A percentile compares a stretch with the other conserved stretches of the same genome.
phyloP scores from a whole-genome alignment of 1,140 invertebrate genomes.

The Thalassaphorura encarpata region DNA sequence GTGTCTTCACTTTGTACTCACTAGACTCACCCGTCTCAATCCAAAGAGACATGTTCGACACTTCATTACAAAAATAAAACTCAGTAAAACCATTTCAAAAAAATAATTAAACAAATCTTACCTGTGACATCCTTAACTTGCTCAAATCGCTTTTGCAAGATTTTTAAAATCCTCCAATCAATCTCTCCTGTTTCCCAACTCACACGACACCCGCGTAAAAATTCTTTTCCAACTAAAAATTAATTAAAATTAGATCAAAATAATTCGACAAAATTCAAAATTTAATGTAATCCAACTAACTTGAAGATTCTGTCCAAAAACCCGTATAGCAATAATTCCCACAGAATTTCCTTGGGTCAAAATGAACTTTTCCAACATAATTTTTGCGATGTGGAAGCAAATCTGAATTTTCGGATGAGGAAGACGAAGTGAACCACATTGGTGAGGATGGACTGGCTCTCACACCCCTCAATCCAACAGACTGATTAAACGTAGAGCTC shows the following conservation, averaged over 20 bases:
- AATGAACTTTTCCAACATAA: constrained; percentile 48
- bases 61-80: constrained; percentile 4
- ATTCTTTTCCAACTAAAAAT: constrained; percentile 24
- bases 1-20: constrained; percentile 57
- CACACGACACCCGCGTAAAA: constrained; percentile 13
- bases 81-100: neutral
- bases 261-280: neutral
- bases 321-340: constrained; percentile 65
- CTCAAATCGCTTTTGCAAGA: constrained; percentile 26
- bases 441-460: constrained; percentile 9
- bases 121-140: constrained; percentile 22
- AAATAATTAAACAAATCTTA: constrained; percentile 9
- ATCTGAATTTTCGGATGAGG: constrained; percentile 17
- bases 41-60: constrained; percentile 59
- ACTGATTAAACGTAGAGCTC: constrained; percentile 31
- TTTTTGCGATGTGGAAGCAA: constrained; percentile 34
- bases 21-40: constrained; percentile 63
- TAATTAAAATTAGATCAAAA: constrained; percentile 7
- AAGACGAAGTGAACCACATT: constrained; percentile 26
- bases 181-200: constrained; percentile 26
- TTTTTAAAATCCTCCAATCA: constrained; percentile 21
- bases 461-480: constrained; percentile 12
- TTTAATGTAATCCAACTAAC: constrained; percentile 39
- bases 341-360: constrained; percentile 61
- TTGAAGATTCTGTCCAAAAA: constrained; percentile 45